phyloP scores from a whole-genome alignment of 2,113 vertebrate genomes.

The Callithrix jacchus region DNA sequence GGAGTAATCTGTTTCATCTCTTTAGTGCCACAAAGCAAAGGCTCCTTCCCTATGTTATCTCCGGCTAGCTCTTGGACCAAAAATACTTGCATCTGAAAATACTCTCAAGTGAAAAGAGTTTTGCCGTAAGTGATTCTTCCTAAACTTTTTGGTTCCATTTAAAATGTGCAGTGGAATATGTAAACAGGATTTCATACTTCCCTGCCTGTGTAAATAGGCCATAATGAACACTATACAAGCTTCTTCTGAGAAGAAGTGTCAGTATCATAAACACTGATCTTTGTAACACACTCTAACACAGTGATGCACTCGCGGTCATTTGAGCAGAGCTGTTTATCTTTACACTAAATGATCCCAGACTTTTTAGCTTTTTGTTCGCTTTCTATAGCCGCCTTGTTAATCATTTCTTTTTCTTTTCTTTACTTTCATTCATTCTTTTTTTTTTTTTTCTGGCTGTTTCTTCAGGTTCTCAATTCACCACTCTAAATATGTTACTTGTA shows the following conservation, averaged over 20 bases:
- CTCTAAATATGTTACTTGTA: not conserved
- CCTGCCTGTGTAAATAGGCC: not conserved
- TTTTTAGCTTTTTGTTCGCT: not conserved
- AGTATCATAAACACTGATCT: not conserved
- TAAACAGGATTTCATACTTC: not conserved
- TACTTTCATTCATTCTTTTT: not conserved
- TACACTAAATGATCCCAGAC: not conserved
- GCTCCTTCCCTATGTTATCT: not conserved
- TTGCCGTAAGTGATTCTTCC: not conserved
- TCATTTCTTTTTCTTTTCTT: no score
- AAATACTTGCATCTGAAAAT: not conserved
- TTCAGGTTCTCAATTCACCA: not conserved
- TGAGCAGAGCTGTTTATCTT: not conserved
- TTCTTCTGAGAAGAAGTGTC: not conserved
- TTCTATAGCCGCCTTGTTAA: not conserved
- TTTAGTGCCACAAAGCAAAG: not conserved
- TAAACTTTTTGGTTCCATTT: not conserved
- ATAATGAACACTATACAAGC: fast-evolving
- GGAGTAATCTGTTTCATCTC: fast-evolving
- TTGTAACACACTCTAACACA: not conserved
- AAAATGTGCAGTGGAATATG: not conserved
- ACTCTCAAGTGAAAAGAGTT: not conserved
- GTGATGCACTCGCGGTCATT: not conserved
- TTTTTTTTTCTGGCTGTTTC: not conserved
- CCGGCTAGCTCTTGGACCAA: not conserved